Evolutionary conservation across 2,797 vertebrate species (phyloP), one percentile per base, ranked within the genome.

Genomic region (Danio kyathit): DNA sequence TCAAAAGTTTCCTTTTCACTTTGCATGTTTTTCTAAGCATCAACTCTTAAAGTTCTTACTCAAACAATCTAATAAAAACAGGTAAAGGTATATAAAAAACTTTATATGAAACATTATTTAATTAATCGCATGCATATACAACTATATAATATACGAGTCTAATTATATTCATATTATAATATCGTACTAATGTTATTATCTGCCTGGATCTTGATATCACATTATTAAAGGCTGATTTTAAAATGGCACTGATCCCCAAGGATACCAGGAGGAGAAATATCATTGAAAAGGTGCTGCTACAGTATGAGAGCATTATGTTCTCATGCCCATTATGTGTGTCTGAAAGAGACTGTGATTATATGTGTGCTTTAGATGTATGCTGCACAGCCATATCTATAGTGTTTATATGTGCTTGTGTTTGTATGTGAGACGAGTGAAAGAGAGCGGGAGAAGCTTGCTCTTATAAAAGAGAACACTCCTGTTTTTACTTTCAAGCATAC

Each of bases 311-410:
- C 10, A 19, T 7, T 16, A 17, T 40, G 29, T 29, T 29, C 29
- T 29, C 14, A 40, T 44, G 40, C 43, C n/a, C 2, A 56, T 75
- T 21, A n/a, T 64, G 48, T 7, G 7, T 19, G 11, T 43, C 48
- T 52, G 51, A 56, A 44, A 44, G 19, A 76, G 7, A 21, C 19
- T 46, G 51, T 54, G 6, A 44, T 64, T 52, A 54, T 16, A n/a
- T 14, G 17, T 14, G 13, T 57, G 17, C 10, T 14, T 56, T 12
- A 40, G 48, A 11, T 56, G 14, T 6, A 54, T 56, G 49, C 38
- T 41, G 9, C 8, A 54, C 38, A 66, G 29, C 59, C 41, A 66
- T 40, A 44, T 54, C 17, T 76, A 49, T 66, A 72, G 46, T 78
- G 46, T 43, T 56, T 74, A 29, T 77, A n/a, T 17, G 66, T 51